Percentiles rank a stretch among this genome's conserved stretches.
Evolutionary conservation across 2,888 invertebrate species (phyloP).

Genomic region (Tipula confusa): DNA sequence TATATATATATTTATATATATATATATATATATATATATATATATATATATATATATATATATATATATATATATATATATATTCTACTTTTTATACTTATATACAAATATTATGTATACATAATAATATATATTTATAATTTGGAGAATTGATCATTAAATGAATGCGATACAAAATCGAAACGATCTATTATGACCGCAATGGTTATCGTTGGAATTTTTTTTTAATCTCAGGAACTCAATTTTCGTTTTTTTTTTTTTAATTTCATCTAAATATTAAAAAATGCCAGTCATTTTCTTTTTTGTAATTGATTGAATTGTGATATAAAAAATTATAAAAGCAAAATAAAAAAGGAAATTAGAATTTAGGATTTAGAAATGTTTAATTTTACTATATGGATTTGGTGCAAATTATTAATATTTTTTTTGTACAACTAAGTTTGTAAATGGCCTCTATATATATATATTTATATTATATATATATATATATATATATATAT

Average conservation of each 20-base stretch:
- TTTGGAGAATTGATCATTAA: constrained; percentile 7
- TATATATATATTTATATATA: not conserved
- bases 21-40: not conserved
- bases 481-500: not conserved
- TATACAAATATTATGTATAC: no score
- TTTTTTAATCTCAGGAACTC: constrained; percentile 1
- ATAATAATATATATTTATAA: not conserved
- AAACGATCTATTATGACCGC: not conserved
- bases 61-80: not conserved
- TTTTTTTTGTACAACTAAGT: not conserved
- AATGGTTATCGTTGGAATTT: not conserved
- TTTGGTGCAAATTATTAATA: not conserved
- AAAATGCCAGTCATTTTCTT: constrained; percentile 9
- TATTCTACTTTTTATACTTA: no score
- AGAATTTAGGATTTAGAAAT: not conserved
- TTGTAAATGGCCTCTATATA: not conserved
- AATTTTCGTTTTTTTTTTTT: not conserved
- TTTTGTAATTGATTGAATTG: not conserved
- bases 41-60: not conserved
- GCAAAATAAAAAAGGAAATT: not conserved
- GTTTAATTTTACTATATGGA: not conserved
- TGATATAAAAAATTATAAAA: not conserved
- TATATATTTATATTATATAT: not conserved
- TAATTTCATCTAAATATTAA: not conserved
- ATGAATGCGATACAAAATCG: not conserved